Evolutionary conservation across 2,113 vertebrate genomes (phyloP).

Genomic region (Misgurnus anguillicaudatus): DNA sequence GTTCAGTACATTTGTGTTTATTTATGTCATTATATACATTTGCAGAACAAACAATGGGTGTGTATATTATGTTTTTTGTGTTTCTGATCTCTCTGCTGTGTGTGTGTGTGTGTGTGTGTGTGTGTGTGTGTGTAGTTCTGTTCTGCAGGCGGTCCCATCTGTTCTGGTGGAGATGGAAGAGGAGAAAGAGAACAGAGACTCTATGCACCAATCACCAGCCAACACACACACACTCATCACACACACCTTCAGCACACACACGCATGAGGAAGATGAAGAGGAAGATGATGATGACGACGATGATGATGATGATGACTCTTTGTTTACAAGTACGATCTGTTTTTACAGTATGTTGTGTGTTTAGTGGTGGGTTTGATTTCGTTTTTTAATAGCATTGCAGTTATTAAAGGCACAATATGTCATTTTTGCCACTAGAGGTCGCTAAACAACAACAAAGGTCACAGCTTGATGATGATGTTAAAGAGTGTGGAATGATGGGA

Average conservation of each 20-base stretch:
- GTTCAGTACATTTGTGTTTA: too few relatives aligned
- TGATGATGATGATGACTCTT: constrained; percentile 80
- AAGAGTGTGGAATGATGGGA: too few relatives aligned
- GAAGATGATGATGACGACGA: constrained; percentile 70
- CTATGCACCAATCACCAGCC: constrained; percentile 61
- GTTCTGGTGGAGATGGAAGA: constrained; percentile 92
- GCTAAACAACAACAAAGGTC: too few relatives aligned
- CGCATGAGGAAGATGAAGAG: constrained; percentile 72
- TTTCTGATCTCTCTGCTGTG: neutral
- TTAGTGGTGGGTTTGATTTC: neutral
- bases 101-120: constrained; percentile 6
- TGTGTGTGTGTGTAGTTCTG: constrained; percentile 74
- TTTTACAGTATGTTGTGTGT: neutral
- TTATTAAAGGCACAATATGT: too few relatives aligned
- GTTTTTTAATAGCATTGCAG: too few relatives aligned
- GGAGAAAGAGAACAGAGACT: constrained; percentile 90
- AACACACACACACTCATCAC: constrained; percentile 85
- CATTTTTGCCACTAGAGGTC: too few relatives aligned
- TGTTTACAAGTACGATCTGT: constrained; percentile 85
- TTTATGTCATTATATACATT: too few relatives aligned
- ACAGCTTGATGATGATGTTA: too few relatives aligned
- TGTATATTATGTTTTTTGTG: too few relatives aligned
- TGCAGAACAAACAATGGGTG: too few relatives aligned
- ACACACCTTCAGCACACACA: constrained; percentile 84
- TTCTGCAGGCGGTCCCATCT: constrained; percentile 87